Base-by-base conservation (phyloP, 2,888 invertebrate genomes). In the Hecatera dysodea region DNA sequence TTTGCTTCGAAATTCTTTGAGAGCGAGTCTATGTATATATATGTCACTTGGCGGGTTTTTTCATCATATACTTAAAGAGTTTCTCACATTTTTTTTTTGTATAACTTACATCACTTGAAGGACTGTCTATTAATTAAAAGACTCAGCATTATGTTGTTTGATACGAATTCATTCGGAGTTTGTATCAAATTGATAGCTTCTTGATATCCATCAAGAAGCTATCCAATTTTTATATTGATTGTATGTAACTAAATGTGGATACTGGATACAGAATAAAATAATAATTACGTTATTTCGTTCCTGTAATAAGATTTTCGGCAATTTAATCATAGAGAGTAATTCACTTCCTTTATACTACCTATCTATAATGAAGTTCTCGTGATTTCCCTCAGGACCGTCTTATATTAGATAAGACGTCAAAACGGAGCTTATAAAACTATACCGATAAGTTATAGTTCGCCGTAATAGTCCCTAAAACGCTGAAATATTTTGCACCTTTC, bases 361-460 rank as follows among this genome's bases (percentile, higher is more conserved):
- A 61, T 48, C 48, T 52, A 56, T 75, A 67, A 75, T 66, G 69
- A 77, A 71, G 72, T 67, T 55, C 44, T 61, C 44, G 17, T 86
- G 86, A 88, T 88, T 88, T 88, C 88, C 88, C 88, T 62, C 11
- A 71, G 80, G 88, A 64, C 68, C 24, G 29, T 75, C 79, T 67
- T 82, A 76, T 77, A 79, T 72, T 62, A 75, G 83, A 80, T 83
- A 87, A 83, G 75, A 80, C 75, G 81, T 86, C 83, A 86, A 81
- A 85, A 82, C 57, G 62, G 66, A 70, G 56, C 57, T 56, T 66
- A 73, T 67, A 70, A 69, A 72, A 67, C 48, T 64, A 56, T 68
- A 67, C 64, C 72, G 39, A 71, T 80, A 66, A 76, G 64, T 68
- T 75, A 80, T 75, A 55, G 73, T 76, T 27, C 27, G 36, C 17